Evolutionary conservation across 2,888 invertebrate species (phyloP).

Genomic region (Brachynemurus nebulosus): DNA sequence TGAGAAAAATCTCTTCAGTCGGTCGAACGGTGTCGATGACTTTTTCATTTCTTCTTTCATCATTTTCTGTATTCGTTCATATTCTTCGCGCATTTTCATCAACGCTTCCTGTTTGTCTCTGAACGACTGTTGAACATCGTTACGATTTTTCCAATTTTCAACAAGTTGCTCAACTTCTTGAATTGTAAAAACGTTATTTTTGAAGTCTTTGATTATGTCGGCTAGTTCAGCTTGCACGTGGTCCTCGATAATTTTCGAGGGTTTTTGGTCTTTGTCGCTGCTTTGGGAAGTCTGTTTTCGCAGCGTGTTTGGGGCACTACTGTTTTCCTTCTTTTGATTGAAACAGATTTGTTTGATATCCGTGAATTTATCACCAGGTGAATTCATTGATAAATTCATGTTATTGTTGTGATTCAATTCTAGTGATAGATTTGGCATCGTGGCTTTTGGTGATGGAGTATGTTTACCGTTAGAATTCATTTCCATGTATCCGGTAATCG

Average conservation of each 20-base stretch:
- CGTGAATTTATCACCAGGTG: not conserved
- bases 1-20: constrained; percentile 59
- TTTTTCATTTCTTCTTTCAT: constrained; percentile 56
- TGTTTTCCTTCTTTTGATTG: constrained; percentile 20
- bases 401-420: not conserved
- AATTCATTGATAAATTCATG: not conserved
- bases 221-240: constrained; percentile 63
- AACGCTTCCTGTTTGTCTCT: constrained; percentile 75
- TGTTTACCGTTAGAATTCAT: constrained; percentile 26
- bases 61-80: constrained; percentile 66
- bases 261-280: too few relatives aligned
- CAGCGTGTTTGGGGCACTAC: too few relatives aligned
- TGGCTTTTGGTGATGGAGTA: constrained; percentile 1
- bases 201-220: constrained; percentile 79
- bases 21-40: constrained; percentile 66
- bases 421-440: not conserved
- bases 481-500: constrained; percentile 32
- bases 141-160: constrained; percentile 73
- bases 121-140: constrained; percentile 74
- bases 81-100: constrained; percentile 64
- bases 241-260: constrained; percentile 29
- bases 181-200: constrained; percentile 76
- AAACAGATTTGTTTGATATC: constrained; percentile 3
- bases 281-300: too few relatives aligned
- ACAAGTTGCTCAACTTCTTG: constrained; percentile 74